Evolutionary conservation across 2,888 invertebrate genomes (phyloP).

Genomic region (Torymus texanus): DNA sequence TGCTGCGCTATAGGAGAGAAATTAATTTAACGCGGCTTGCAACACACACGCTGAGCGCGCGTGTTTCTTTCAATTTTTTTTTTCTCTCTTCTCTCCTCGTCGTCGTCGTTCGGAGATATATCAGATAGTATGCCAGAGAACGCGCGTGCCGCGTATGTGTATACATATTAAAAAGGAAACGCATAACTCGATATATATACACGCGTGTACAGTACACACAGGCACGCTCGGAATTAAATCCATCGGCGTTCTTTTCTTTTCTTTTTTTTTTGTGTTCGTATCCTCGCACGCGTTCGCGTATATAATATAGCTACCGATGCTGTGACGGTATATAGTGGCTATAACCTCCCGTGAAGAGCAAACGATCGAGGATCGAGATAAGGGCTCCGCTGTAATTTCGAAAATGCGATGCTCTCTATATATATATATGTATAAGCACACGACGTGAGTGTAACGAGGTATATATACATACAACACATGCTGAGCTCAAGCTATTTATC

Average conservation of each 20-base stretch:
- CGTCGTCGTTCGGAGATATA: neutral
- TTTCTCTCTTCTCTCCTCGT: neutral
- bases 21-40: conserved; percentile 24
- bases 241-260: too few species aligned
- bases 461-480: neutral
- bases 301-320: too few species aligned
- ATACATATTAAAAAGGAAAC: conserved; percentile 21
- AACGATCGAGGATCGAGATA: conserved; percentile 16
- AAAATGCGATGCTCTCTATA: conserved; percentile 20
- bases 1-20: neutral
- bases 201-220: neutral
- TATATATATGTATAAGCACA: neutral
- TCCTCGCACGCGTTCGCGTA: too few species aligned
- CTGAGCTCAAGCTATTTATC: too few species aligned
- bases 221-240: too few species aligned
- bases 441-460: conserved; percentile 26
- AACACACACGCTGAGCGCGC: conserved; percentile 11
- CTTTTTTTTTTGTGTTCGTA: too few species aligned
- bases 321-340: neutral
- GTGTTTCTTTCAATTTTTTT: neutral
- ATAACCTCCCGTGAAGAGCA: neutral
- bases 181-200: neutral
- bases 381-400: conserved; percentile 1
- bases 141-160: neutral
- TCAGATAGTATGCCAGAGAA: conserved; percentile 42